phyloP scores from a whole-genome alignment of 2,113 vertebrate genomes.

The Phoenicopterus ruber region DNA sequence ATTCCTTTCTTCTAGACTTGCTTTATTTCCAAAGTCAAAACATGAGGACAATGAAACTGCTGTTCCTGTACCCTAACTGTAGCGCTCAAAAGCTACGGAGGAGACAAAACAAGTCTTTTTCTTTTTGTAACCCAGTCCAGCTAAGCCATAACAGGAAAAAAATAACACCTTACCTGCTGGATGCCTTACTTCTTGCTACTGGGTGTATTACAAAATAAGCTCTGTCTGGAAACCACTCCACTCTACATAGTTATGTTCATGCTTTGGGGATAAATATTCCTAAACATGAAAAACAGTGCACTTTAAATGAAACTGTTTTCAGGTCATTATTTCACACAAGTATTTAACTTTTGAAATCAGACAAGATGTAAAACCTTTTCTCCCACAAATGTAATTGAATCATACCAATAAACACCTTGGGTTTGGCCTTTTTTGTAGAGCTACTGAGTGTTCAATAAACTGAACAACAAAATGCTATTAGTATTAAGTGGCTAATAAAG shows the following conservation, averaged over 20 bases:
- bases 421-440: constrained; percentile 4
- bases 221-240: neutral
- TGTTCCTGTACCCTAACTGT: neutral
- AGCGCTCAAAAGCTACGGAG: neutral
- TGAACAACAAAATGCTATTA: constrained; percentile 47
- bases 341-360: constrained; percentile 34
- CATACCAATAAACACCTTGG: constrained; percentile 28
- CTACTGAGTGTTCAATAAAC: constrained; percentile 49
- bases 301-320: constrained; percentile 10
- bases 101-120: constrained; percentile 11
- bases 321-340: neutral
- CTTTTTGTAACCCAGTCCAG: neutral
- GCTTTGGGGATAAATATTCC: neutral
- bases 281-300: neutral
- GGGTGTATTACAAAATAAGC: neutral
- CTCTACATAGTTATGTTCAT: neutral
- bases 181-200: neutral
- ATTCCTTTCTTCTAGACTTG: neutral
- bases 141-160: constrained; percentile 6
- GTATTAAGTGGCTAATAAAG: constrained; percentile 62
- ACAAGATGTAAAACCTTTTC: neutral
- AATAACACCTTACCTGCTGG: neutral
- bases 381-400: constrained; percentile 21
- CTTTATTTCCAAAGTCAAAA: constrained; percentile 13
- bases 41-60: neutral